These are phyloP conservation scores for Cybosia mesomella DNA, from an alignment of 2,888 invertebrate genomes.

Conservation along the genomic window DNA sequence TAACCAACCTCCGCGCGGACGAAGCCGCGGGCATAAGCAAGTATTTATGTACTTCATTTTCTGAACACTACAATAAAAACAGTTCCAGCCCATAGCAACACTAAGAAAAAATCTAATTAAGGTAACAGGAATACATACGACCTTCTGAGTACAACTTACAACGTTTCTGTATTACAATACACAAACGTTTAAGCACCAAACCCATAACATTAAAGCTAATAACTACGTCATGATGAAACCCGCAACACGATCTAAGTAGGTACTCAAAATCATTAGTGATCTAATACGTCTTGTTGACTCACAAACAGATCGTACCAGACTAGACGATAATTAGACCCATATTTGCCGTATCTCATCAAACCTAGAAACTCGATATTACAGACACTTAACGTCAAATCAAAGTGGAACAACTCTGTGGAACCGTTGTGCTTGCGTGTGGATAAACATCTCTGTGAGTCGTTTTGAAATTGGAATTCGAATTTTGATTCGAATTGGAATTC, in stretches of 20 bases:
- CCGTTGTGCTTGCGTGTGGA: neutral
- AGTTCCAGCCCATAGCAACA: too few species aligned
- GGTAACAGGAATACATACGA: neutral
- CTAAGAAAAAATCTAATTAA: too few species aligned
- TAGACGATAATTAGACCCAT: slow-evolving; percentile 39
- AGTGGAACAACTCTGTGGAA: slow-evolving; percentile 28
- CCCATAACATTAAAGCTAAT: slow-evolving; percentile 5
- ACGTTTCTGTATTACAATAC: too few species aligned
- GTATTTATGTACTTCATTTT: too few species aligned
- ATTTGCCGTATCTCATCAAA: slow-evolving; percentile 42
- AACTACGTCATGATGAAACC: slow-evolving; percentile 6
- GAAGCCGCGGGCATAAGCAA: too few species aligned
- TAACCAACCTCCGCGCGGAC: too few species aligned
- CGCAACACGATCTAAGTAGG: neutral
- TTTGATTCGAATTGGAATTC: too few species aligned
- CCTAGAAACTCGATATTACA: slow-evolving; percentile 41
- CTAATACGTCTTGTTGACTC: slow-evolving; percentile 28
- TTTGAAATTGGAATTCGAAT: slow-evolving; percentile 40
- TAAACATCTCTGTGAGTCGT: slow-evolving; percentile 12
- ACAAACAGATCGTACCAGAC: slow-evolving; percentile 29
- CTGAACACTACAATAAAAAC: too few species aligned
- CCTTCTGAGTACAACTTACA: neutral
- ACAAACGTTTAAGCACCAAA: neutral
- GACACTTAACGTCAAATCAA: slow-evolving; percentile 36
- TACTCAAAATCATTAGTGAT: slow-evolving; percentile 14